phyloP scores from a whole-genome alignment of 2,113 vertebrate genomes.

The Drymodes brunneopygia region DNA sequence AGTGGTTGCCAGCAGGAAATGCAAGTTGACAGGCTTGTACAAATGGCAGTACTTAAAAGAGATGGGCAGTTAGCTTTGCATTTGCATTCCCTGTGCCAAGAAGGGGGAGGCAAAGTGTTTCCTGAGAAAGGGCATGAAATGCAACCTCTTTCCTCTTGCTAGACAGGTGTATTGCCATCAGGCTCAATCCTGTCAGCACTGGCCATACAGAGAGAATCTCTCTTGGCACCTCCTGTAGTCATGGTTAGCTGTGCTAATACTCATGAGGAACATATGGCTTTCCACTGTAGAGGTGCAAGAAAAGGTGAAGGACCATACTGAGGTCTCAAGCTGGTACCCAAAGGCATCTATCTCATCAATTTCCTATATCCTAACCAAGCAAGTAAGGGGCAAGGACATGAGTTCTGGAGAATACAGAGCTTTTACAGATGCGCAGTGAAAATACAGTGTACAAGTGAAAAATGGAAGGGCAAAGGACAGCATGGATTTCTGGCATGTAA shows the following conservation, averaged over 20 bases:
- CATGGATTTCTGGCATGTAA: not conserved
- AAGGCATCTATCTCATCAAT: not conserved
- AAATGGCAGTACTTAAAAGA: conserved; percentile 9
- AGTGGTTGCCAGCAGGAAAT: not conserved
- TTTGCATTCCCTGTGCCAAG: not conserved
- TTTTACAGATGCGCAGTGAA: not conserved
- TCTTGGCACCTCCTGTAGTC: not conserved
- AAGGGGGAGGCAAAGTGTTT: not conserved
- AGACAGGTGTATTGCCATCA: not conserved
- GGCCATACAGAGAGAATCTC: not conserved
- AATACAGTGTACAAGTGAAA: not conserved
- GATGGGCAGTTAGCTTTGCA: not conserved
- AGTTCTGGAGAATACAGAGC: not conserved
- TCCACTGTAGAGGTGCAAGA: not conserved
- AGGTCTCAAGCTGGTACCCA: not conserved
- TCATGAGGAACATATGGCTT: not conserved
- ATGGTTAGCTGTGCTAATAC: not conserved
- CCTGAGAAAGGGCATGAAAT: not conserved
- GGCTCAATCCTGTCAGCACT: not conserved
- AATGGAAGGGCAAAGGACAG: not conserved
- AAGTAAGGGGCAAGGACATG: not conserved
- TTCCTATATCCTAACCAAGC: not conserved
- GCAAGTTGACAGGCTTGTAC: not conserved
- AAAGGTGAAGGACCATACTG: not conserved
- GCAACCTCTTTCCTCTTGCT: not conserved